A percentile compares a stretch with the other conserved stretches of the same genome.
Conservation (phyloP, 2,888 invertebrate genomes). For the Leptinotarsa tumamoca region DNA sequence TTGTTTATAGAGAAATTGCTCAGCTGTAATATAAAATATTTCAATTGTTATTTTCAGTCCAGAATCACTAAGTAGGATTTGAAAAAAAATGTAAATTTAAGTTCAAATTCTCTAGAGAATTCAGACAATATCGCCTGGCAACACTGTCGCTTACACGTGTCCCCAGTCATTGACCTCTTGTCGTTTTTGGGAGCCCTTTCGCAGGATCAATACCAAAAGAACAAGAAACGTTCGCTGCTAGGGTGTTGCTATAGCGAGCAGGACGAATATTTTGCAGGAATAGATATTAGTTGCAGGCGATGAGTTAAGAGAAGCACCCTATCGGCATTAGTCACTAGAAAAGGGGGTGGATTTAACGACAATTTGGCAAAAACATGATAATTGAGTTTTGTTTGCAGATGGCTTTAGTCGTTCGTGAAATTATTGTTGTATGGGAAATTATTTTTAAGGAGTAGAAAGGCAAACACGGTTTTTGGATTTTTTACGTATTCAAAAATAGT, state of each 20-base stretch:
- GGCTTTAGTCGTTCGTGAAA: neutral
- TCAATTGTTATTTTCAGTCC: too few species aligned
- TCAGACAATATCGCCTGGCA: too few species aligned
- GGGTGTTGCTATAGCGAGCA: conserved; percentile 46
- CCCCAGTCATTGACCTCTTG: conserved; percentile 54
- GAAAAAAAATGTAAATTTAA: too few species aligned
- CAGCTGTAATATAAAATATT: too few species aligned
- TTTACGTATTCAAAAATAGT: too few species aligned
- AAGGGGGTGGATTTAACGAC: conserved; percentile 8
- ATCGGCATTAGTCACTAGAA: neutral
- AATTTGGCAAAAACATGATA: conserved; percentile 11
- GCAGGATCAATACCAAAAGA: conserved; percentile 42
- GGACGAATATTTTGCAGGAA: conserved; percentile 34
- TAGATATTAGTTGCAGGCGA: conserved; percentile 44
- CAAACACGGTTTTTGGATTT: too few species aligned
- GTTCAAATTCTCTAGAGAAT: too few species aligned
- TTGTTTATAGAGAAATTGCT: too few species aligned
- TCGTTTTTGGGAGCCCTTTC: conserved; percentile 45
- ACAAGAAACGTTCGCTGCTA: conserved; percentile 38
- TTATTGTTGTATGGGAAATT: neutral
- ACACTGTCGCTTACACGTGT: conserved; percentile 52
- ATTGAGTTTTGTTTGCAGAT: conserved; percentile 1
- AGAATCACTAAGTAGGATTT: too few species aligned
- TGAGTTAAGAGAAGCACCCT: conserved; percentile 35
- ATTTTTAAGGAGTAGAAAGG: neutral